These are phyloP conservation scores for Metallyticus violacea DNA, from an alignment of 2,888 invertebrate species.

Conservation along the genomic window DNA sequence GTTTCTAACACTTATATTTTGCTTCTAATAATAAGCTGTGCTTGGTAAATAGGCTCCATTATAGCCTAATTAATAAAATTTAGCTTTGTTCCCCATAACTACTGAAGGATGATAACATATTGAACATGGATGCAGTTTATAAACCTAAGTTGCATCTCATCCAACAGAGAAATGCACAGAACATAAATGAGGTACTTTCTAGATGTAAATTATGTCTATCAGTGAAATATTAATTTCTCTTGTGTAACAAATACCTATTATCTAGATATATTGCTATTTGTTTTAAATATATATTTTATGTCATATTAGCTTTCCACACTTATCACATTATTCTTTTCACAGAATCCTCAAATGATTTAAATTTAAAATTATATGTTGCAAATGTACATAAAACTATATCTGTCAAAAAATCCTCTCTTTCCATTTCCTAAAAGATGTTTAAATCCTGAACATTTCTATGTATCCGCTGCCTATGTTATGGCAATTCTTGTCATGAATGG, in stretches of 20 bases:
- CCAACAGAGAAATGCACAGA: neutral
- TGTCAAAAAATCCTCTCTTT: neutral
- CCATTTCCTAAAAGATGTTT: neutral
- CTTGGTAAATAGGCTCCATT: neutral
- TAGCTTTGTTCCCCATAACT: neutral
- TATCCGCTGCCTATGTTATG: slow-evolving; percentile 47
- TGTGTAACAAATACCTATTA: too few relatives aligned
- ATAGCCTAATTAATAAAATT: neutral
- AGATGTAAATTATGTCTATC: neutral
- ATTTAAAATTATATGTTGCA: neutral
- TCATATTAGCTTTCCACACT: neutral
- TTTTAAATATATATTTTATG: neutral
- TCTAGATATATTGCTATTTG: too few relatives aligned
- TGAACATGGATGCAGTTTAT: neutral
- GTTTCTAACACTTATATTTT: neutral
- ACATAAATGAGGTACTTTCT: neutral
- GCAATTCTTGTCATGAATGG: slow-evolving; percentile 46
- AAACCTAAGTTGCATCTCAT: neutral
- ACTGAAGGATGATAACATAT: neutral
- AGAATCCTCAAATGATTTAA: neutral
- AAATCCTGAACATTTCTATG: slow-evolving; percentile 42
- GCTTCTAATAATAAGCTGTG: neutral
- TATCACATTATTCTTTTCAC: neutral
- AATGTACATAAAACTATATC: neutral
- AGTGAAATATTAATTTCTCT: neutral